Evolutionary conservation across 2,888 invertebrate genomes (phyloP), one percentile per base, ranked within the genome.

Genomic region (Pandemis heparana): DNA sequence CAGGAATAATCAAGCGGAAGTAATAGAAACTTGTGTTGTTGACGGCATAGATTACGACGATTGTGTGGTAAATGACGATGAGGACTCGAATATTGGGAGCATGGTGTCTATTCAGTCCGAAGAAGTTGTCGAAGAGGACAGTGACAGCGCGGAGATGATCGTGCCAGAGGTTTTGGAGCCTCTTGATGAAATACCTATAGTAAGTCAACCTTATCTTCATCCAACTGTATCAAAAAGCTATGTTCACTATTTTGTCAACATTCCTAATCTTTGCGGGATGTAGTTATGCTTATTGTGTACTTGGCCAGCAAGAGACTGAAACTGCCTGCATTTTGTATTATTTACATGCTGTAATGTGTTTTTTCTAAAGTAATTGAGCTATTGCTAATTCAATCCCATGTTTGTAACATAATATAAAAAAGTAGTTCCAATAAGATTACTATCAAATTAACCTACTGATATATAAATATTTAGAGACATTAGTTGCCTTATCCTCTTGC

Each of bases 71-170:
- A 51, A 2, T 82, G 83, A 87, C 23, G 89, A 90, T 60, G 90
- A 89, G 5, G 88, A 91, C 60, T 90, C 90, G 0, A 89, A 91
- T 71, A 88, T 91, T 38, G 92, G 90, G 0, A 91, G 90, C 78
- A 91, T 91, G 88, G 89, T 91, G 16, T 90, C 89, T 0, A 85
- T 91, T 73, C 80, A 88, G 32, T 86, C 89, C 0, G 91, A 90
- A 62, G 90, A 91, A 16, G 80, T 85, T 10, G 74, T 53, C n/a
- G 74, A 16, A 14, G 65, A 74, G 1, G 77, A 76, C 2, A 70
- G 65, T 16, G 76, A 77, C 39, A 83, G 77, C 59, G 77, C 79
- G 3, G 91, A 90, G 74, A 75, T 87, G 68, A 89, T 91, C 7
- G 83, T 90, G 0, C 87, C 89, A 10, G 84, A 83, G n/a, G 71